phyloP scores from a whole-genome alignment of 1,140 invertebrate genomes.

The Anastatus disparis region DNA sequence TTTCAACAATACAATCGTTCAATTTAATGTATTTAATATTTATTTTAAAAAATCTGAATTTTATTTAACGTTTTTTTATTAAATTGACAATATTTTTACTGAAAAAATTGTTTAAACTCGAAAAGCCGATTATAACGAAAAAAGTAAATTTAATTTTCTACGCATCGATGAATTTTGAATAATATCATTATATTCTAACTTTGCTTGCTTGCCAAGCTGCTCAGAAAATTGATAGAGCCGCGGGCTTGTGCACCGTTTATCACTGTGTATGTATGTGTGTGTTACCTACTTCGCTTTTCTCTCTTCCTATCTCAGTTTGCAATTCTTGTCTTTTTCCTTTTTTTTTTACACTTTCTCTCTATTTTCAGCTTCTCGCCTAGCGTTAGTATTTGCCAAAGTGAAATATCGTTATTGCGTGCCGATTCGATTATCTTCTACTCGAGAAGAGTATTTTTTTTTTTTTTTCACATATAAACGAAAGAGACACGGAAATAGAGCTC shows the following conservation, averaged over 20 bases:
- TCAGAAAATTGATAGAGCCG: conserved; percentile 23
- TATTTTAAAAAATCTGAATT: no score
- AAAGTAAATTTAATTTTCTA: no score
- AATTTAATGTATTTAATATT: no score
- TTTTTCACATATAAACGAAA: no score
- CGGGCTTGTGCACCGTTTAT: background rate
- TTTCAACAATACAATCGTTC: no score
- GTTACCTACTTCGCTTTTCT: conserved; percentile 8
- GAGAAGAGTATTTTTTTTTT: background rate
- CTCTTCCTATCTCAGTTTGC: background rate
- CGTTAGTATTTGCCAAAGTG: conserved; percentile 39
- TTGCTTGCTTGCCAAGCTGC: no score
- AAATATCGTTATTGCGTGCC: conserved; percentile 40
- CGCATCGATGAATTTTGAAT: background rate
- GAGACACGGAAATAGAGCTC: background rate
- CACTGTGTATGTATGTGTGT: no score
- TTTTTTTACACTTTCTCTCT: background rate
- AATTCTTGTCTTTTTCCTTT: background rate
- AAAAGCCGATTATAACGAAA: no score
- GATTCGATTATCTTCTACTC: conserved; percentile 42
- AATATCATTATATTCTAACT: background rate
- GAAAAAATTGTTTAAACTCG: no score
- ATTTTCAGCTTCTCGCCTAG: background rate
- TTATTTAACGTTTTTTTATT: no score
- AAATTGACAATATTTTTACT: no score